These are phyloP conservation scores for Nasonia oneida DNA, from an alignment of 2,888 invertebrate genomes.

Conservation along the genomic window DNA sequence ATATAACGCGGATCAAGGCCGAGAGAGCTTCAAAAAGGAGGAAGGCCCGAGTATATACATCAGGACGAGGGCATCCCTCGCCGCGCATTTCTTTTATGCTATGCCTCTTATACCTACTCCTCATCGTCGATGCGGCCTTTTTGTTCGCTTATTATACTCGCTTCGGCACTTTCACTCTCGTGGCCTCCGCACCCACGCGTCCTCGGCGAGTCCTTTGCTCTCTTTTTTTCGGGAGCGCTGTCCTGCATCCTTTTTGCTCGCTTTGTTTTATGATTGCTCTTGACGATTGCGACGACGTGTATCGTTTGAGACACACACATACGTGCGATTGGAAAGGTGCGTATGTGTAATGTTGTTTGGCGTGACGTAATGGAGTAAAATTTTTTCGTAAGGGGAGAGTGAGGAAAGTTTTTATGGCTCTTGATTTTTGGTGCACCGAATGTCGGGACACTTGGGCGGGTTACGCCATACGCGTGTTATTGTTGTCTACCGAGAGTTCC, in stretches of 20 bases:
- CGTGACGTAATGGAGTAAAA: slow-evolving; percentile 21
- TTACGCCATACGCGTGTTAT: too few species aligned
- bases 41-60: slow-evolving; percentile 6
- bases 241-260: neutral
- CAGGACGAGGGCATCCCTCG: slow-evolving; percentile 30
- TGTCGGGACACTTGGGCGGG: too few species aligned
- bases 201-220: slow-evolving; percentile 8
- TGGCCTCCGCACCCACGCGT: slow-evolving; percentile 50
- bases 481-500: too few species aligned
- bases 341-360: neutral
- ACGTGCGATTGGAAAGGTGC: neutral
- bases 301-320: neutral
- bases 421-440: neutral
- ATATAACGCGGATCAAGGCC: slow-evolving; percentile 59
- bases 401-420: slow-evolving; percentile 5
- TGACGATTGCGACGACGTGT: neutral
- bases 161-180: slow-evolving; percentile 59
- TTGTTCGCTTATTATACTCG: slow-evolving; percentile 12
- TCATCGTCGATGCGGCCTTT: slow-evolving; percentile 6
- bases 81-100: slow-evolving; percentile 55
- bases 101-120: neutral
- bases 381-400: slow-evolving; percentile 17
- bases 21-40: slow-evolving; percentile 30
- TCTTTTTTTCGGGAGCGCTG: neutral
- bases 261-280: slow-evolving; percentile 9